Percentiles rank a stretch among this genome's conserved stretches.
These are phyloP conservation scores for Chloropsis cyanopogon DNA, from an alignment of 2,113 vertebrate genomes.

Conservation along the genomic window DNA sequence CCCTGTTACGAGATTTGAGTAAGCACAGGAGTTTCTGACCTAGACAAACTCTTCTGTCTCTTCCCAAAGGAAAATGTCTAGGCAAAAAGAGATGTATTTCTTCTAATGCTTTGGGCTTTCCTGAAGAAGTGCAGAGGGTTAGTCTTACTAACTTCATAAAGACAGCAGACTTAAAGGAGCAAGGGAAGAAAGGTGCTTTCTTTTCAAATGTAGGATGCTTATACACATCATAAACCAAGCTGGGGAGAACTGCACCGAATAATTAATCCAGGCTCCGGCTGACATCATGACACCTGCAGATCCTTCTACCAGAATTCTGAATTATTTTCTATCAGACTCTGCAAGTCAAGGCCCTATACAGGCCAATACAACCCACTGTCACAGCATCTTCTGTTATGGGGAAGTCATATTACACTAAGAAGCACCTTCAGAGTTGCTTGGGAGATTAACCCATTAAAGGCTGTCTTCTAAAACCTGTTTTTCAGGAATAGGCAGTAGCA, in stretches of 20 bases:
- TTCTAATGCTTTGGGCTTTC: background rate
- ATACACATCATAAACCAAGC: background rate
- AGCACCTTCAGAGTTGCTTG: background rate
- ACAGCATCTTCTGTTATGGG: background rate
- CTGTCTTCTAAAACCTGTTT: background rate
- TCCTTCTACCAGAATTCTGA: background rate
- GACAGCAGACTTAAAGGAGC: background rate
- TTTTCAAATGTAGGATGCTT: background rate
- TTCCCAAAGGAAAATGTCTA: background rate
- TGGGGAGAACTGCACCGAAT: background rate
- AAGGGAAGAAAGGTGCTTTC: background rate
- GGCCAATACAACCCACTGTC: background rate
- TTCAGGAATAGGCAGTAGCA: background rate
- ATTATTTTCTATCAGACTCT: background rate
- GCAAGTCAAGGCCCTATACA: background rate
- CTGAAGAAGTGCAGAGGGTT: background rate
- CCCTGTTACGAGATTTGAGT: background rate
- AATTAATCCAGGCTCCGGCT: background rate
- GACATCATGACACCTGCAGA: background rate
- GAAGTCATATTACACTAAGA: background rate
- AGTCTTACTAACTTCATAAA: background rate
- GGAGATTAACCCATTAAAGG: background rate
- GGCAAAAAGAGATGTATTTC: background rate
- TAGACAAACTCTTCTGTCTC: background rate
- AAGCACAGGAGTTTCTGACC: background rate